Conservation (phyloP, 2,113 vertebrate species). For the Mus pahari region DNA sequence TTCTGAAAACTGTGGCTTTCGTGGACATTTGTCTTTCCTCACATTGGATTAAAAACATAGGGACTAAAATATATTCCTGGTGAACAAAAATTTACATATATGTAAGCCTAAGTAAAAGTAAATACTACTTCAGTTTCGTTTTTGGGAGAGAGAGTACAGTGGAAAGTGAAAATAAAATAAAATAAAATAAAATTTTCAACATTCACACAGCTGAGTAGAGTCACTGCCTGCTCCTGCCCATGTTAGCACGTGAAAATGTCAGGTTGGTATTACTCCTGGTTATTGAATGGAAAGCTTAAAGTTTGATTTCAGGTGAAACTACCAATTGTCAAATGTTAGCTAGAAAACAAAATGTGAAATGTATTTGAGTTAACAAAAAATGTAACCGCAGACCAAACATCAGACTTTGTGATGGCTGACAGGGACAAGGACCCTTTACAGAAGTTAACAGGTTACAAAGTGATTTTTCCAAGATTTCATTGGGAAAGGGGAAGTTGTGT, state of each 20-base stretch:
- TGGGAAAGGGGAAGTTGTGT: conserved; percentile 37
- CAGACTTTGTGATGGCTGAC: not conserved
- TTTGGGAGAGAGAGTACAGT: not conserved
- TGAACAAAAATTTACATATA: not conserved
- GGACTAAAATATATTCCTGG: not conserved
- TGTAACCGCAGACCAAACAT: not conserved
- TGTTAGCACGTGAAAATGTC: not conserved
- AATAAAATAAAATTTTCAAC: not conserved
- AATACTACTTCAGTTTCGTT: not conserved
- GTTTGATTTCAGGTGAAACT: conserved; percentile 28
- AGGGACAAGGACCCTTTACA: not conserved
- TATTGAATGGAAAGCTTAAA: not conserved
- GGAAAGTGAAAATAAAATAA: not conserved
- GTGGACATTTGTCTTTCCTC: not conserved
- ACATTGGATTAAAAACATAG: not conserved
- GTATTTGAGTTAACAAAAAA: not conserved
- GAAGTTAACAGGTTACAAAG: not conserved
- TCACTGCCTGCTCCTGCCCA: not conserved
- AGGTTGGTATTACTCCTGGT: not conserved
- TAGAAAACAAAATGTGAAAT: not conserved
- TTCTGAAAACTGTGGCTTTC: not conserved
- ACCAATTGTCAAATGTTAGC: not conserved
- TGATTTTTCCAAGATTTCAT: not conserved
- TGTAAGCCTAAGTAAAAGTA: not conserved
- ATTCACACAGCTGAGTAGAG: not conserved